These are phyloP conservation scores for Crotalus viridis DNA, from an alignment of 2,113 vertebrate species.

Conservation along the genomic window DNA sequence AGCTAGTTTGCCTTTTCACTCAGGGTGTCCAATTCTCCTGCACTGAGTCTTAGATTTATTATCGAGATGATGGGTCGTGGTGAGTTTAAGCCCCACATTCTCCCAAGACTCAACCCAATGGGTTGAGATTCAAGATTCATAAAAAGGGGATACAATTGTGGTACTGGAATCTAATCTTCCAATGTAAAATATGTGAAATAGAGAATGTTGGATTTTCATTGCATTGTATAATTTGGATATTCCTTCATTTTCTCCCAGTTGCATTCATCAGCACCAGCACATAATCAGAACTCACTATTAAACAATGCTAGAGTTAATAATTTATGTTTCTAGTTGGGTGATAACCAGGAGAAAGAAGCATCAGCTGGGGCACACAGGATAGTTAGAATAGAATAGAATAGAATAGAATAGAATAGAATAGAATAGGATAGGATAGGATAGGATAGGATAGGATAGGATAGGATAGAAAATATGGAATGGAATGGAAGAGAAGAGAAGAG, in stretches of 20 bases:
- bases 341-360: background rate
- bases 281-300: background rate
- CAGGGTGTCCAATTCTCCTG: background rate
- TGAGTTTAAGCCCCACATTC: background rate
- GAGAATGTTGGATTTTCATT: background rate
- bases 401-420: no score
- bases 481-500: no score
- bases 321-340: background rate
- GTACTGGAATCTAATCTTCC: background rate
- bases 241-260: background rate
- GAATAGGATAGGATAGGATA: no score
- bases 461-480: no score
- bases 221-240: background rate
- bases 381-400: no score
- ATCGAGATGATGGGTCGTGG: background rate
- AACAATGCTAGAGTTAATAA: background rate
- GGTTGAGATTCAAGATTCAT: background rate
- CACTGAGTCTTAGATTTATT: background rate
- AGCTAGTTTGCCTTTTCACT: background rate
- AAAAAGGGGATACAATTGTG: background rate
- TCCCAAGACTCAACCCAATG: background rate
- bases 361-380: background rate
- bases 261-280: background rate
- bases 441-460: no score
- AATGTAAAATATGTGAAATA: background rate